These are phyloP conservation scores for Plebejus argus DNA, from an alignment of 2,888 invertebrate species.

Conservation along the genomic window DNA sequence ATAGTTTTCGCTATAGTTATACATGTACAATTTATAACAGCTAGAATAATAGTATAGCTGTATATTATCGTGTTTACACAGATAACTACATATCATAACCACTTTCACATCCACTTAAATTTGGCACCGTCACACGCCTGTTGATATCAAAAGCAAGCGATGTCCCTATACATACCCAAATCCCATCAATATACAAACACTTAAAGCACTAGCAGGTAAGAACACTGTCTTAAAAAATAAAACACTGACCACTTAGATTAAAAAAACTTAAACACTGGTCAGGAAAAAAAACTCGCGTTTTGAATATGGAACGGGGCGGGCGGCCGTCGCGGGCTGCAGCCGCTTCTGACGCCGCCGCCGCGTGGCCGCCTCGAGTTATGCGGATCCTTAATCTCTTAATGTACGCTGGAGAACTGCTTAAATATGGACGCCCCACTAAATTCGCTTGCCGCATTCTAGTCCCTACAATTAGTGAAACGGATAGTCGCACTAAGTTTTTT, in stretches of 20 bases:
- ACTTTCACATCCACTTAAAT: not conserved
- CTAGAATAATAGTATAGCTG: not conserved
- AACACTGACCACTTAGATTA: not conserved
- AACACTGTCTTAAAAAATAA: not conserved
- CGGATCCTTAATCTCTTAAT: constrained; percentile 21
- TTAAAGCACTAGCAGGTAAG: constrained; percentile 30
- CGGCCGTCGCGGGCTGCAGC: constrained; percentile 56
- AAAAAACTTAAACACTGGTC: constrained; percentile 20
- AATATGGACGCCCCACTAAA: constrained; percentile 22
- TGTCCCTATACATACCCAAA: not conserved
- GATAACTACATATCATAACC: not conserved
- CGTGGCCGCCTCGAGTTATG: constrained; percentile 34
- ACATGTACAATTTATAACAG: not conserved
- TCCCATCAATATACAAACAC: not conserved
- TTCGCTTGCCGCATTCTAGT: not conserved
- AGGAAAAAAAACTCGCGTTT: constrained; percentile 31
- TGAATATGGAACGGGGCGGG: constrained; percentile 48
- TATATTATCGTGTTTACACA: not conserved
- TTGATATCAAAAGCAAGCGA: constrained; percentile 27
- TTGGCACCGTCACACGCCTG: constrained; percentile 23
- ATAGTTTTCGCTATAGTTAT: not conserved
- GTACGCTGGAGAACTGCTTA: constrained; percentile 11
- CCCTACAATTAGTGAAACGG: constrained; percentile 7
- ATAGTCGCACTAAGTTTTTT: not conserved
- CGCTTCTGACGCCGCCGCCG: constrained; percentile 65